Conservation (phyloP, 64 coral and sea anemone species). For the Actinia equina region DNA sequence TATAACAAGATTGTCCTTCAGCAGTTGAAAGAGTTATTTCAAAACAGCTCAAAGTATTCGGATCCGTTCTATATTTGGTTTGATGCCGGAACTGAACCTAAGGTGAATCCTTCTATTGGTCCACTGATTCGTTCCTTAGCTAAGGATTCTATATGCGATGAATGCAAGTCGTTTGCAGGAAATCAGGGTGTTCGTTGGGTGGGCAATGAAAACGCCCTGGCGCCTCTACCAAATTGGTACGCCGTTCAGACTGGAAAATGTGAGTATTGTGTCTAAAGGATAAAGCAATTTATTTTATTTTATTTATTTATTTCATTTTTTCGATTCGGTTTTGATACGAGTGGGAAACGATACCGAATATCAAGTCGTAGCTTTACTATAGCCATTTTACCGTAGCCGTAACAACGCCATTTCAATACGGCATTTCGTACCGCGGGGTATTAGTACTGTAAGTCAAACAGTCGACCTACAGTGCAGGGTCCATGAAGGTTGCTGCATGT, state of each 20-base stretch:
- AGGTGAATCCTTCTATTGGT: slow-evolving; percentile 66
- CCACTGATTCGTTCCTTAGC: slow-evolving; percentile 63
- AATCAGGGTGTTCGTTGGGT: slow-evolving; percentile 80
- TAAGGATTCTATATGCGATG: slow-evolving; percentile 66
- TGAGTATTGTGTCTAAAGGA: background rate
- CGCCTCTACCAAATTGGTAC: slow-evolving; percentile 85
- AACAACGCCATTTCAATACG: too few species aligned
- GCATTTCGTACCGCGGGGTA: too few species aligned
- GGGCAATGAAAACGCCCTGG: slow-evolving; percentile 76
- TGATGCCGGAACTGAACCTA: slow-evolving; percentile 65
- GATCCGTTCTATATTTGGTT: slow-evolving; percentile 94
- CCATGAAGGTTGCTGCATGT: too few species aligned
- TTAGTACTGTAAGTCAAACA: too few species aligned
- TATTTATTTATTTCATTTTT: too few species aligned
- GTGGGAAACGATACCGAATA: too few species aligned
- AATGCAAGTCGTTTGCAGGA: slow-evolving; percentile 74
- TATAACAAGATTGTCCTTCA: slow-evolving; percentile 46
- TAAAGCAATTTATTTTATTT: background rate
- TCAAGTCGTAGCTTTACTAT: too few species aligned
- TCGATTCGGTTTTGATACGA: too few species aligned
- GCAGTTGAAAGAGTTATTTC: slow-evolving; percentile 66
- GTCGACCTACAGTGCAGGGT: too few species aligned
- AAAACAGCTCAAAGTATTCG: slow-evolving; percentile 33
- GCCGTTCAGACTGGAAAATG: slow-evolving; percentile 71
- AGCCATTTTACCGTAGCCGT: too few species aligned